Percentiles rank a stretch among this genome's conserved stretches.
Conservation (phyloP, 37 sponge, comb jelly and placozoan genomes). For the Crambe crambe region DNA sequence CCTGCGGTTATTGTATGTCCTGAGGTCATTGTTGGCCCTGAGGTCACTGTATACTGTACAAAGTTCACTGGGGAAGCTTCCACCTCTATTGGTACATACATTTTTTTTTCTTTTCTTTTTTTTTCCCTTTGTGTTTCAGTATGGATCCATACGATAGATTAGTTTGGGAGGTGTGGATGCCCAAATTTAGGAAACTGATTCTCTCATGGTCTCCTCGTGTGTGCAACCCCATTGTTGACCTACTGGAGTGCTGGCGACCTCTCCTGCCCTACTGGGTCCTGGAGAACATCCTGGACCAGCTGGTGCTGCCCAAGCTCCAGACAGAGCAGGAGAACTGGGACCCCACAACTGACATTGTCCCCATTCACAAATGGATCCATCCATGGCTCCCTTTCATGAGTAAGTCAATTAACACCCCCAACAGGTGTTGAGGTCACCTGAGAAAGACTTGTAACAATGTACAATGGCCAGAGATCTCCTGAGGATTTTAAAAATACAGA, state of each 20-base stretch:
- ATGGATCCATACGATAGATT: conserved; percentile 88
- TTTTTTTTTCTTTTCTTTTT: background rate
- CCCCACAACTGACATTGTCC: conserved; percentile 91
- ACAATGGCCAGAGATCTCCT: no score
- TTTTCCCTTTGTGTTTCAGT: conserved; percentile 8
- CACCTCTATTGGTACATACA: background rate
- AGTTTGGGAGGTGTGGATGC: conserved; percentile 96
- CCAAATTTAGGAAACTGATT: conserved; percentile 60
- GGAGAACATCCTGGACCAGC: conserved; percentile 80
- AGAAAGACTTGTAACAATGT: no score
- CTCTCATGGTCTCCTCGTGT: conserved; percentile 45
- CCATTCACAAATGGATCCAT: conserved; percentile 95
- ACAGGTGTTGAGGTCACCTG: no score
- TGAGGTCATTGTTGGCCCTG: no score
- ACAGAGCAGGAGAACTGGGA: conserved; percentile 88
- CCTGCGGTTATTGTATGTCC: no score
- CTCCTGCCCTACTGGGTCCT: conserved; percentile 81
- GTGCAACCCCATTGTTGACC: conserved; percentile 62
- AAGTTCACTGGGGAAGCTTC: background rate
- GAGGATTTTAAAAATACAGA: no score
- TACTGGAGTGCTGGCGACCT: conserved; percentile 83
- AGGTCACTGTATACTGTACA: no score
- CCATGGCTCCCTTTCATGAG: conserved; percentile 96
- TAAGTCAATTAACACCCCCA: no score
- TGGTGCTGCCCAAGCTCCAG: conserved; percentile 80